These are phyloP conservation scores for Branchipolynoe longqiensis DNA, from an alignment of 2,888 invertebrate species.

Conservation along the genomic window DNA sequence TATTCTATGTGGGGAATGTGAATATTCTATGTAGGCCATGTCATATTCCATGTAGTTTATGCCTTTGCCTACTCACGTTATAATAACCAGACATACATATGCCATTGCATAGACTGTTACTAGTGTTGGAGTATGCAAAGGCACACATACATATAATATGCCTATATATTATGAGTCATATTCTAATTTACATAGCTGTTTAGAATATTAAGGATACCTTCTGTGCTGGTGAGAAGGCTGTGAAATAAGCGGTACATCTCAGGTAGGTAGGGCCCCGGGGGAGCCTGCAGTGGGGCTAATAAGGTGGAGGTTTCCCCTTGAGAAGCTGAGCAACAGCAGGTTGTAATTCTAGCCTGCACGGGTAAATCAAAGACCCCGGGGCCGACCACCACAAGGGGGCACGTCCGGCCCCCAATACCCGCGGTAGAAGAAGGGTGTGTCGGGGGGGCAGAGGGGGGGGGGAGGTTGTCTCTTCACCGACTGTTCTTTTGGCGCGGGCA, in stretches of 20 bases:
- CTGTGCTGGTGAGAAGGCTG: background rate
- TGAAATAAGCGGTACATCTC: background rate
- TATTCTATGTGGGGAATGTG: no score
- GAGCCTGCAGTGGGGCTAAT: background rate
- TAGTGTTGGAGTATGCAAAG: no score
- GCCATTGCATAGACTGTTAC: no score
- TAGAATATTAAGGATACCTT: background rate
- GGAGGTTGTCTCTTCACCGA: background rate
- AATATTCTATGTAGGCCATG: no score
- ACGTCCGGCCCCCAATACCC: background rate
- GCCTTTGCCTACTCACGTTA: no score
- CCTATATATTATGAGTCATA: background rate
- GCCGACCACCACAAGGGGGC: background rate
- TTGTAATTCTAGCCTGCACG: slow-evolving; percentile 23
- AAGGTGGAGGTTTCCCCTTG: background rate
- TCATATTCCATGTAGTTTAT: no score
- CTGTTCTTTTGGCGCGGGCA: slow-evolving; percentile 15
- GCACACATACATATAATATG: background rate
- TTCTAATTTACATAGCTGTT: background rate
- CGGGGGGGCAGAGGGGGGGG: no score
- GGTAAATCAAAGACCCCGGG: slow-evolving; percentile 26
- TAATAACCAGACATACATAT: no score
- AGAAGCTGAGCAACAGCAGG: background rate
- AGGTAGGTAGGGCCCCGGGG: no score
- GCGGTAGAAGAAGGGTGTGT: no score